Percentiles rank a stretch among this genome's conserved stretches.
Conservation (phyloP, 2,797 vertebrate species). For the Poeciliopsis gracilis region DNA sequence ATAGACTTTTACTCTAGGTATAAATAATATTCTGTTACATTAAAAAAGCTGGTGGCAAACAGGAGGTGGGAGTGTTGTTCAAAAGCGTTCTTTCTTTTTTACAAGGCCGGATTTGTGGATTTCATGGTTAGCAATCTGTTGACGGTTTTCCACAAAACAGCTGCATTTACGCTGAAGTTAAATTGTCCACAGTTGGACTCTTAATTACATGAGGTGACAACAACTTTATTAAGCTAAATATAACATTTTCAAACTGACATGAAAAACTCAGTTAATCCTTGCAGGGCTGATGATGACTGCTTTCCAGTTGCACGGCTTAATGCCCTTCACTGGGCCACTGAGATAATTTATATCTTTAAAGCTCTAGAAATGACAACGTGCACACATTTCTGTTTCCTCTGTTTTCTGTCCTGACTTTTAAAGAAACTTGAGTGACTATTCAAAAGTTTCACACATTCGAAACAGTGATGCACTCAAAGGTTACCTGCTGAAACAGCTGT, state of each 20-base stretch:
- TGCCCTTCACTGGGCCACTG: neutral
- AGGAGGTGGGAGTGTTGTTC: neutral
- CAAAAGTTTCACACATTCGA: neutral
- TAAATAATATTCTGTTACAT: neutral
- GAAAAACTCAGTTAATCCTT: neutral
- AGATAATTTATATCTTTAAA: neutral
- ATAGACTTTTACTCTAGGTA: neutral
- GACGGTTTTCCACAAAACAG: neutral
- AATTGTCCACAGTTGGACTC: neutral
- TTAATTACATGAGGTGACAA: neutral
- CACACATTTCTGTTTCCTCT: neutral
- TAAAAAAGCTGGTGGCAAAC: neutral
- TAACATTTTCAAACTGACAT: neutral
- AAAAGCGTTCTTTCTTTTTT: neutral
- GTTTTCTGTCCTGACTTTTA: neutral
- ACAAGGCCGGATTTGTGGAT: neutral
- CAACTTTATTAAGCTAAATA: neutral
- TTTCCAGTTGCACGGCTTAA: neutral
- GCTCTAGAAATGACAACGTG: neutral
- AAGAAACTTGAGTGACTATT: slow-evolving; percentile 5
- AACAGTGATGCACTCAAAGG: slow-evolving; percentile 39
- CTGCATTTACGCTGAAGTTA: neutral
- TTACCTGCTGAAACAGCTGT: slow-evolving; percentile 48
- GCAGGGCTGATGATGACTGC: neutral
- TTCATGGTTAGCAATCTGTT: neutral